Conservation (phyloP, 2,113 vertebrate species). For the human (Homo sapiens) region GRCh38 chr9:101242501-101243000, state of each 20-base stretch:
- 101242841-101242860: background rate
- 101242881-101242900: background rate
- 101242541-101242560: background rate
- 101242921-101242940: background rate
- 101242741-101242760: background rate
- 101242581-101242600: background rate
- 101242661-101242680: background rate
- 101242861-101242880: background rate
- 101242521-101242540: background rate
- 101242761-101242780: background rate
- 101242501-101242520: background rate
- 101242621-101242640: background rate
- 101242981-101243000: background rate
- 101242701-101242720: background rate
- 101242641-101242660: background rate
- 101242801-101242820: background rate
- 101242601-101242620: background rate
- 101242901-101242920: background rate
- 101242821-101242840: background rate
- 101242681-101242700: background rate
- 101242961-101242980: background rate
- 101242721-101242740: background rate
- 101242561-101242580: background rate
- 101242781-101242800: background rate
- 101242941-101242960: background rate